Evolutionary conservation across 2,797 vertebrate genomes (phyloP).

Genomic region (Alfaro cultratus): DNA sequence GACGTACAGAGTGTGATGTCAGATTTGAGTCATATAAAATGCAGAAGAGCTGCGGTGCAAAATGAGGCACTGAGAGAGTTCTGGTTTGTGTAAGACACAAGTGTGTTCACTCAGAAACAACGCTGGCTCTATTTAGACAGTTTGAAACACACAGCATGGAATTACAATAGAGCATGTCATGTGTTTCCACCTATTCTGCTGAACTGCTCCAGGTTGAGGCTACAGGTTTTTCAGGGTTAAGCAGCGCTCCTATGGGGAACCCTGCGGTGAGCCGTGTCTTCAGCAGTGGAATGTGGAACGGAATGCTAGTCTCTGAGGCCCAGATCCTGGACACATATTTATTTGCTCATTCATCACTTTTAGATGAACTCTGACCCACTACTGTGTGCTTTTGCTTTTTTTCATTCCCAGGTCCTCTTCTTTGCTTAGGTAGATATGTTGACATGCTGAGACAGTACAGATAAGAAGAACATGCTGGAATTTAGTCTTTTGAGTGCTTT

Average conservation of each 20-base stretch:
- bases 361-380: conserved; percentile 73
- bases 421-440: conserved; percentile 36
- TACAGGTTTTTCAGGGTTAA: conserved; percentile 26
- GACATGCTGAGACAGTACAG: conserved; percentile 38
- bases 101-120: conserved; percentile 29
- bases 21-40: conserved; percentile 51
- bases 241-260: conserved; percentile 25
- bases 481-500: conserved; percentile 29
- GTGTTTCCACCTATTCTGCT: conserved; percentile 46
- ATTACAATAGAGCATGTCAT: conserved; percentile 56
- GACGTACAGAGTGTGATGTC: conserved; percentile 54
- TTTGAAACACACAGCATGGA: conserved; percentile 54
- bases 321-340: conserved; percentile 71
- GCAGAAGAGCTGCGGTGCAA: conserved; percentile 52
- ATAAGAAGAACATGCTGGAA: conserved; percentile 37
- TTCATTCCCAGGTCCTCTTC: conserved; percentile 40
- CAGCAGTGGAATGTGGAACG: conserved; percentile 72
- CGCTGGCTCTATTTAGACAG: conserved; percentile 34
- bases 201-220: conserved; percentile 37
- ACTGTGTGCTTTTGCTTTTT: conserved; percentile 68
- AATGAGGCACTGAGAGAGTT: conserved; percentile 44
- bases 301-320: conserved; percentile 67
- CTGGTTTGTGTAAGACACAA: conserved; percentile 45
- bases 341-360: conserved; percentile 82
- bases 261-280: conserved; percentile 47